phyloP scores from a whole-genome alignment of 2,888 invertebrate species.

The Pachliopta kotzebuea region DNA sequence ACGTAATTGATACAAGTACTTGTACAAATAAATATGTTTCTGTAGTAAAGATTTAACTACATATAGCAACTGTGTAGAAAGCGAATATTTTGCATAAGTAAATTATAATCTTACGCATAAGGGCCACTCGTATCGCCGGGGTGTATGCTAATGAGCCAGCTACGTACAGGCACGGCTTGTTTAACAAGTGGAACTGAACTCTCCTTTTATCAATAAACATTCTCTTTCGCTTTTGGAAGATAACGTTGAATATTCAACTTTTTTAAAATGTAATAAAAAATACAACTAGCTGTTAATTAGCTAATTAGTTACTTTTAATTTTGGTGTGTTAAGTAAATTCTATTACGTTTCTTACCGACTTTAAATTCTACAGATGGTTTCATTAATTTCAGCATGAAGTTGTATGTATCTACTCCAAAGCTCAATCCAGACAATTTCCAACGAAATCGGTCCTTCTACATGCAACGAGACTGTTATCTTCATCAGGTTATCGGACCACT shows the following conservation, averaged over 20 bases:
- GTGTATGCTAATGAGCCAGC: slow-evolving; percentile 53
- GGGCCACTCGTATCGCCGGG: slow-evolving; percentile 28
- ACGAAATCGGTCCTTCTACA: no score
- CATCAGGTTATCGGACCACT: no score
- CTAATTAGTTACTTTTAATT: slow-evolving; percentile 7
- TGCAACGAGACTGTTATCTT: no score
- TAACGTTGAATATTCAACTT: slow-evolving; percentile 22
- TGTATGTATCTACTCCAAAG: no score
- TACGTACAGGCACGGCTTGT: slow-evolving; percentile 54
- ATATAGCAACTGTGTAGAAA: slow-evolving; percentile 15
- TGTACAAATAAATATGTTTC: neutral
- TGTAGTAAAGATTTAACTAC: slow-evolving; percentile 18
- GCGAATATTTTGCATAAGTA: slow-evolving; percentile 28
- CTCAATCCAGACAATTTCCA: no score
- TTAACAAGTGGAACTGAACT: slow-evolving; percentile 57
- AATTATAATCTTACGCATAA: slow-evolving; percentile 29
- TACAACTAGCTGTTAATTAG: slow-evolving; percentile 11
- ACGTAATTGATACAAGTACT: neutral
- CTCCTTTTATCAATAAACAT: slow-evolving; percentile 62
- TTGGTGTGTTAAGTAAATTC: neutral
- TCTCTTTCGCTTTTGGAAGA: slow-evolving; percentile 32
- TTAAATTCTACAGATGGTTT: no score
- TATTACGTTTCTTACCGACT: no score
- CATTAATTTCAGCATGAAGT: no score
- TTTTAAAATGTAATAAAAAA: slow-evolving; percentile 3